A percentile compares a stretch with the other conserved stretches of the same genome.
phyloP scores from a whole-genome alignment of 2,113 vertebrate species.

The Rhipidura dahli region DNA sequence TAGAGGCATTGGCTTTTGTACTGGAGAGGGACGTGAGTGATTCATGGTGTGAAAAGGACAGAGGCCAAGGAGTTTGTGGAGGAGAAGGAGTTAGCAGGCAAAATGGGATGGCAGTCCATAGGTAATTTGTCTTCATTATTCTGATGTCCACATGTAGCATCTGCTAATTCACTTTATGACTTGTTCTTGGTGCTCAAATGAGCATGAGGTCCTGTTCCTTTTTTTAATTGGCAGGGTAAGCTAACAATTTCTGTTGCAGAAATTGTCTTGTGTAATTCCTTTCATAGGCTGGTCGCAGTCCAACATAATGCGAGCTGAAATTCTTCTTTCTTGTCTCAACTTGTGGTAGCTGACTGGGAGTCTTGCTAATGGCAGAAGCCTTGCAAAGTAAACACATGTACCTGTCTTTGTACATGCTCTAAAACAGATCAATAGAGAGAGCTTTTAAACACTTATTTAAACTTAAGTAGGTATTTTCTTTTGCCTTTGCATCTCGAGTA shows the following conservation, averaged over 20 bases:
- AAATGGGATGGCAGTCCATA: neutral
- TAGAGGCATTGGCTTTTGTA: neutral
- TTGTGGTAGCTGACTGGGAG: neutral
- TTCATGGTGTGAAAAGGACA: neutral
- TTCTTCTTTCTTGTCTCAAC: neutral
- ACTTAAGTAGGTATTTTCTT: neutral
- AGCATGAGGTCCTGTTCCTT: neutral
- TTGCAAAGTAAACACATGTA: neutral
- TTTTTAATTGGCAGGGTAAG: neutral
- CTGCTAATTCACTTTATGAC: neutral
- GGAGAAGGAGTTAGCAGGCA: neutral
- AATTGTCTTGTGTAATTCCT: neutral
- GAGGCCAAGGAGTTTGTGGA: neutral
- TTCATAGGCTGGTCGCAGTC: neutral
- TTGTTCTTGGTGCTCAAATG: neutral
- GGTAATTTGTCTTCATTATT: neutral
- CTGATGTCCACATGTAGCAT: neutral
- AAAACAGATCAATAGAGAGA: neutral
- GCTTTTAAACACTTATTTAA: neutral
- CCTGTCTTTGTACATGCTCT: neutral
- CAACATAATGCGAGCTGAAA: neutral
- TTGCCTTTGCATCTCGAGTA: neutral
- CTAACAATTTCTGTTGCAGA: neutral
- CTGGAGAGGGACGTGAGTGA: neutral
- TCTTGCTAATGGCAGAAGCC: neutral